Conservation (phyloP, 2,113 vertebrate genomes). For the Ciconia boyciana region DNA sequence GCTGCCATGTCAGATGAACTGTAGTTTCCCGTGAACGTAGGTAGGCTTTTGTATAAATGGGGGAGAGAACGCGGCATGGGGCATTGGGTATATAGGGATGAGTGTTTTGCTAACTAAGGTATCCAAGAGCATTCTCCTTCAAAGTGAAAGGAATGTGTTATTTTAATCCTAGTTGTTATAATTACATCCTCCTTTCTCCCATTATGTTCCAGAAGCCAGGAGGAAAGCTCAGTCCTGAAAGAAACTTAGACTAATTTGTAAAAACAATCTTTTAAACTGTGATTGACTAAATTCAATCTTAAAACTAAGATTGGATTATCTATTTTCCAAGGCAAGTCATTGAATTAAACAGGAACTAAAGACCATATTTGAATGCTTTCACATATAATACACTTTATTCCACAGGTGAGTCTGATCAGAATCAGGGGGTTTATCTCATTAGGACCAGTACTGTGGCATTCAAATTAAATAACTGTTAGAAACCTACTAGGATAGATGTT, state of each 20-base stretch:
- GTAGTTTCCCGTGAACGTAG: background rate
- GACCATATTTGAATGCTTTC: background rate
- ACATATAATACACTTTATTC: background rate
- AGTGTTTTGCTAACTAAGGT: background rate
- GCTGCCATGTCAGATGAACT: background rate
- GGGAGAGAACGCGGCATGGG: accelerated
- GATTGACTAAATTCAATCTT: background rate
- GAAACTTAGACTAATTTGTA: background rate
- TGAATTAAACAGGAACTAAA: background rate
- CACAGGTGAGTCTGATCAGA: background rate
- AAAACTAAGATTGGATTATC: background rate
- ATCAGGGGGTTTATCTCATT: background rate
- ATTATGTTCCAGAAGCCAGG: background rate
- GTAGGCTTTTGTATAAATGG: background rate
- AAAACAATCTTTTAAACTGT: background rate
- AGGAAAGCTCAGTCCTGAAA: background rate
- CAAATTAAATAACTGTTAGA: background rate
- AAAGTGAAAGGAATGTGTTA: background rate
- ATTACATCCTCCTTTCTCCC: background rate
- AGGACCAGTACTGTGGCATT: background rate
- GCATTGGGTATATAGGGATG: background rate
- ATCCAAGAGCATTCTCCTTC: background rate
- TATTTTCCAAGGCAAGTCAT: background rate
- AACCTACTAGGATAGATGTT: background rate
- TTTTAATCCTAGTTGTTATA: background rate